A percentile compares a stretch with the other conserved stretches of the same genome.
phyloP scores from a whole-genome alignment of 2,113 vertebrate species.

The Atherinomorus stipes region DNA sequence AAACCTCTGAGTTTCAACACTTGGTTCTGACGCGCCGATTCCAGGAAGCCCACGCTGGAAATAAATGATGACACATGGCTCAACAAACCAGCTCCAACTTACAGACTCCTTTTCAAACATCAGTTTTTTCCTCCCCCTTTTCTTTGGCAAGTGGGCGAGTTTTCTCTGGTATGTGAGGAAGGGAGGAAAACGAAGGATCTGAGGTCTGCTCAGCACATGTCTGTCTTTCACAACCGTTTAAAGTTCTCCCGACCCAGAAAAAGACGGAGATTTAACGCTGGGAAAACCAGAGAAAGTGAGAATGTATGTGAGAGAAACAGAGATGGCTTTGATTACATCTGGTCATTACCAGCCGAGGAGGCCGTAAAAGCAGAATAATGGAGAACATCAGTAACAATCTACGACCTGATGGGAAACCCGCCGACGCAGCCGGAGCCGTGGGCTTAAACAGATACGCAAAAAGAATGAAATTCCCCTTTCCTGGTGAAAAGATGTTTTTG shows the following conservation, averaged over 20 bases:
- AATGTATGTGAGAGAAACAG: constrained; percentile 35
- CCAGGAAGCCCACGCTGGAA: constrained; percentile 51
- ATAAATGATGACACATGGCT: constrained; percentile 68
- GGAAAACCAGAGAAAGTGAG: constrained; percentile 13
- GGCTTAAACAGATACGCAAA: constrained; percentile 28
- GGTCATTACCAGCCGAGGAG: constrained; percentile 47
- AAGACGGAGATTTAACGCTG: constrained; percentile 26
- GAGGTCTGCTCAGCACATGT: constrained; percentile 72
- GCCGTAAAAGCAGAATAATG: constrained; percentile 62
- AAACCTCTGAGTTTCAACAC: constrained; percentile 42
- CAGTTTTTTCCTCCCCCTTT: constrained; percentile 36
- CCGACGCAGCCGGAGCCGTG: not conserved
- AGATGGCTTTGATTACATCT: constrained; percentile 59
- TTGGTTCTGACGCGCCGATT: constrained; percentile 32
- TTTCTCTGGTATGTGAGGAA: constrained; percentile 64
- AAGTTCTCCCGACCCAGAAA: constrained; percentile 26
- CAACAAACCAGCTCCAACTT: constrained; percentile 27
- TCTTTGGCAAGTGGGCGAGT: constrained; percentile 57
- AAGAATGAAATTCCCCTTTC: constrained; percentile 30
- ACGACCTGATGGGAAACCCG: constrained; percentile 64
- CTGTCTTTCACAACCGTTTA: constrained; percentile 57
- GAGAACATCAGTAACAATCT: constrained; percentile 60
- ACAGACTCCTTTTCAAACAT: constrained; percentile 20
- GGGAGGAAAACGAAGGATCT: constrained; percentile 12
- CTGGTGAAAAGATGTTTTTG: constrained; percentile 36